Evolutionary conservation across 37 sponge, comb jelly and placozoan genomes (phyloP).

Genomic region (Oopsacas minuta): DNA sequence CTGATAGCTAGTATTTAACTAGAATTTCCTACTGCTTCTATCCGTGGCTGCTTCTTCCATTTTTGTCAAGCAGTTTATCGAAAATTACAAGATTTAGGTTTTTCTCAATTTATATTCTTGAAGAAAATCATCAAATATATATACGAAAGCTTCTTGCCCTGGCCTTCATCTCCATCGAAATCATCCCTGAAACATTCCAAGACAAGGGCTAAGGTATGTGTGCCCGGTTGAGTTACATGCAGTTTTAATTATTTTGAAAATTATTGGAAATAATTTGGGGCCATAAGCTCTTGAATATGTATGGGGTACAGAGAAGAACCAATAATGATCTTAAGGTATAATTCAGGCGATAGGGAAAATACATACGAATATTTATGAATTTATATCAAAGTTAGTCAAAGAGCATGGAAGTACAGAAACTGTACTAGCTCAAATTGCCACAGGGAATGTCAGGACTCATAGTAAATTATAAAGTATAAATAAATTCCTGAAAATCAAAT

Average conservation of each 20-base stretch:
- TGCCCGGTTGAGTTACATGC: not conserved
- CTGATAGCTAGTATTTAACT: not conserved
- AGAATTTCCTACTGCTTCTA: not conserved
- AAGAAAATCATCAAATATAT: not conserved
- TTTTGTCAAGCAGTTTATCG: conserved; percentile 17
- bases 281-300: not conserved
- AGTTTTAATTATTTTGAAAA: not conserved
- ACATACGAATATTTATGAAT: not conserved
- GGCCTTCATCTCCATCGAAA: not conserved
- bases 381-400: not conserved
- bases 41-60: conserved; percentile 17
- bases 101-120: not conserved
- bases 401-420: not conserved
- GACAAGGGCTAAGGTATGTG: not conserved
- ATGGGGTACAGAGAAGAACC: not conserved
- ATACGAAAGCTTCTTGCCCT: not conserved
- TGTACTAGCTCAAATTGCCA: not conserved
- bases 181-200: no score
- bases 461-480: not conserved
- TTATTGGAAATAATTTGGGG: not conserved
- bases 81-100: not conserved
- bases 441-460: not conserved
- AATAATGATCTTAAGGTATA: not conserved
- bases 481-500: not conserved
- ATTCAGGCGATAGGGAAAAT: not conserved